phyloP scores from a whole-genome alignment of 2,888 invertebrate species.

The Caenorhabditis uteleia region DNA sequence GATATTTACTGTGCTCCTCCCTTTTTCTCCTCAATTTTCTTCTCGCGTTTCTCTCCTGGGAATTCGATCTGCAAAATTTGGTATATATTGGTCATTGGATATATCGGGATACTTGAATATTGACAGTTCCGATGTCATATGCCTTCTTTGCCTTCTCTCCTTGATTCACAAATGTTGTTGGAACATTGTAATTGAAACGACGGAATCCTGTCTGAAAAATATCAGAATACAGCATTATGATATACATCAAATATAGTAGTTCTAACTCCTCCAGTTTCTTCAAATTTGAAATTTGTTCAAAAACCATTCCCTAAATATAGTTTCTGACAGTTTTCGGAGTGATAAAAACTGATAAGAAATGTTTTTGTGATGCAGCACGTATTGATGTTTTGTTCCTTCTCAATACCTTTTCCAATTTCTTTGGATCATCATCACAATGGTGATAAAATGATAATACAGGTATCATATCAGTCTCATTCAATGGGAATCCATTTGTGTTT shows the following conservation, averaged over 20 bases:
- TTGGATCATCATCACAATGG: constrained; percentile 49
- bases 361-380: no score
- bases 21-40: constrained; percentile 39
- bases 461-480: constrained; percentile 50
- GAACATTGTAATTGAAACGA: constrained; percentile 48
- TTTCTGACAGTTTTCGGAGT: no score
- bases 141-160: constrained; percentile 55
- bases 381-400: not conserved
- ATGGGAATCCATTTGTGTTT: constrained; percentile 51
- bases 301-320: no score
- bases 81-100: no score
- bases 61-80: no score
- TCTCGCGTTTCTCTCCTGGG: constrained; percentile 52
- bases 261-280: no score
- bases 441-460: constrained; percentile 50
- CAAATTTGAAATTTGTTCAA: not conserved
- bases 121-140: constrained; percentile 51
- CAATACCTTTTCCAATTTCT: constrained; percentile 49
- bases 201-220: constrained; percentile 50
- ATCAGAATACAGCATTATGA: no score
- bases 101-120: no score
- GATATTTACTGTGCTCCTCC: not conserved
- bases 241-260: no score
- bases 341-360: no score
- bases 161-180: constrained; percentile 41